A percentile compares a stretch with the other conserved stretches of the same genome.
Evolutionary conservation across 1,140 invertebrate genomes (phyloP).

Genomic region (Drosophila nigrodunni): DNA sequence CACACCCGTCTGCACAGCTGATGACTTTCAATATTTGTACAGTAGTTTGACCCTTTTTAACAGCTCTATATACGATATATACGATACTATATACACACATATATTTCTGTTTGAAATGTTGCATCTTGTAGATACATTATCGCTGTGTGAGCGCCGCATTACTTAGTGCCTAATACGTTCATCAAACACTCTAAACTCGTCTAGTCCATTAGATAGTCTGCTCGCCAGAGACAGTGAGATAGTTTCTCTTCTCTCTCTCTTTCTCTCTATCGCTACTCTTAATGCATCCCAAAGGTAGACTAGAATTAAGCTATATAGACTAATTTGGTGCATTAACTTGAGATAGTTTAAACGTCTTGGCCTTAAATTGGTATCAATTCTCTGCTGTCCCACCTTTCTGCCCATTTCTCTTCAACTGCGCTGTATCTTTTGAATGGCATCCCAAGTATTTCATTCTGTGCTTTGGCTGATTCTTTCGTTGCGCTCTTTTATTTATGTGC

Average conservation of each 20-base stretch:
- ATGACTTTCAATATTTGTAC: constrained; percentile 77
- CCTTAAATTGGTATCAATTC: background rate
- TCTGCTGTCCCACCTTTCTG: background rate
- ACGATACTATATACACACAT: constrained; percentile 5
- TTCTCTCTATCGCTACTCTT: too few species aligned
- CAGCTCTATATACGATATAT: constrained; percentile 67
- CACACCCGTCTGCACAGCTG: constrained; percentile 26
- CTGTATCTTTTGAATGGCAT: background rate
- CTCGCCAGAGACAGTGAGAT: too few species aligned
- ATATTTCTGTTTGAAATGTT: background rate
- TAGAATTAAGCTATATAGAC: constrained; percentile 10
- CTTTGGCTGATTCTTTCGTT: constrained; percentile 44
- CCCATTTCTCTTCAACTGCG: background rate
- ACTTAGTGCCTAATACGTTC: constrained; percentile 54
- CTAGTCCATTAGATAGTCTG: constrained; percentile 46
- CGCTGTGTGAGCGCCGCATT: constrained; percentile 42
- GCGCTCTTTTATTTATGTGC: constrained; percentile 76
- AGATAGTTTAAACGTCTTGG: background rate
- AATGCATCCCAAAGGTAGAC: background rate
- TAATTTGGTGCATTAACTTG: background rate
- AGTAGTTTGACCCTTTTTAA: constrained; percentile 81
- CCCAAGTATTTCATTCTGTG: constrained; percentile 36
- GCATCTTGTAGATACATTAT: constrained; percentile 62
- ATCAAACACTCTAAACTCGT: constrained; percentile 37
- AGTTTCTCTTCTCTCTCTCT: too few species aligned